Evolutionary conservation across 2,888 invertebrate genomes (phyloP).

Genomic region (Norana najaformis): DNA sequence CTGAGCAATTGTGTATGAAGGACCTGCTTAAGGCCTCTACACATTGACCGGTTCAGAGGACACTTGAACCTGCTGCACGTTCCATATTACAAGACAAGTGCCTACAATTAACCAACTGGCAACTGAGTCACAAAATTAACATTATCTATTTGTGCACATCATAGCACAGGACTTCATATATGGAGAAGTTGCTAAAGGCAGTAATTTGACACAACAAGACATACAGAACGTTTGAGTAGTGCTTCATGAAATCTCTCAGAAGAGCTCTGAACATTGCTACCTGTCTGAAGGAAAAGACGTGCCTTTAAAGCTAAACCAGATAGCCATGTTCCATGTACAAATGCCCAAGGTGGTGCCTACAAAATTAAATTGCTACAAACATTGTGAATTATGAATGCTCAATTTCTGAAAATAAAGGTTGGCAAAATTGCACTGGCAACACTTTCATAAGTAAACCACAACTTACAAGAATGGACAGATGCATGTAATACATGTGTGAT

Average conservation of each 20-base stretch:
- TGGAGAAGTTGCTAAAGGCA: not conserved
- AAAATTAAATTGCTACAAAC: not conserved
- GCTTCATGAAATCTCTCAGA: not conserved
- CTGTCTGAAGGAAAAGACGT: no score
- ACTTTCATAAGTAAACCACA: not conserved
- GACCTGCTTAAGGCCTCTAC: no score
- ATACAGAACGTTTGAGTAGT: not conserved
- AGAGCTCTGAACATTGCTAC: no score
- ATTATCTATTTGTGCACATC: no score
- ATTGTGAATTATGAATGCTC: not conserved
- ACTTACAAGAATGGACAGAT: not conserved
- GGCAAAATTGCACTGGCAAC: not conserved
- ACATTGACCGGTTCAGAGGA: not conserved
- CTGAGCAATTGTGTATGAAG: no score
- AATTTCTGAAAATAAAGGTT: not conserved
- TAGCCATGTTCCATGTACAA: not conserved
- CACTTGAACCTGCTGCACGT: not conserved
- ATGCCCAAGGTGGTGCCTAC: not conserved
- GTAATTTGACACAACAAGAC: not conserved
- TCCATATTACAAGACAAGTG: not conserved
- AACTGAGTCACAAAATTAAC: not conserved
- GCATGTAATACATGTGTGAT: not conserved
- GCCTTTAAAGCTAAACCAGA: not conserved
- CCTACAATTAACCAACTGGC: not conserved
- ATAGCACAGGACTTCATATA: no score